A percentile compares a stretch with the other conserved stretches of the same genome.
These are phyloP conservation scores for Sympetrum striolatum DNA, from an alignment of 2,888 invertebrate genomes.

Conservation along the genomic window DNA sequence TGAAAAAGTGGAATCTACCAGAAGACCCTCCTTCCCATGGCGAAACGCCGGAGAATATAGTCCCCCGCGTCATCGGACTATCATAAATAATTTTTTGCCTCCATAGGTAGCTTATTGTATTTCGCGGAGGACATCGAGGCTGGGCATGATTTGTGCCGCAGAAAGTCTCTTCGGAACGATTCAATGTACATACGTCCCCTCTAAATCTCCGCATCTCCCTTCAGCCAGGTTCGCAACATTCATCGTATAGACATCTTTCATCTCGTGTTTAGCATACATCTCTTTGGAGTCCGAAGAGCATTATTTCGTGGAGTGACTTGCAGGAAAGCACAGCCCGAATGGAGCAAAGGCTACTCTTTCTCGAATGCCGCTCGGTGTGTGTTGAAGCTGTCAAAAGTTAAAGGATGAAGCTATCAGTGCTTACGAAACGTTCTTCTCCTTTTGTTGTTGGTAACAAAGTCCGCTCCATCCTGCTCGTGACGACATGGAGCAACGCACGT, in stretches of 20 bases:
- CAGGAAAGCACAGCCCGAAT: neutral
- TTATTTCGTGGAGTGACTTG: slow-evolving; percentile 20
- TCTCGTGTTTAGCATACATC: neutral
- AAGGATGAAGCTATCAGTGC: slow-evolving; percentile 36
- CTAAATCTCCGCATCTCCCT: neutral
- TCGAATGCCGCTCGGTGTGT: neutral
- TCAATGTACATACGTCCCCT: neutral
- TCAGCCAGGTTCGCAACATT: neutral
- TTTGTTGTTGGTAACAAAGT: neutral
- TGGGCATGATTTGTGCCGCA: neutral
- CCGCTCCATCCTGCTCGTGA: neutral
- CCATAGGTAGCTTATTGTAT: neutral
- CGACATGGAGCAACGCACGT: neutral
- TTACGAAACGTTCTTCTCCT: neutral
- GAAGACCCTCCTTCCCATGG: neutral
- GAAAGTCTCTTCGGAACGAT: neutral
- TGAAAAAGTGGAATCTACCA: too few relatives aligned
- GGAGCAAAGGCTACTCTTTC: neutral
- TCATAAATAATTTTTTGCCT: neutral
- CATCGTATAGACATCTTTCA: neutral
- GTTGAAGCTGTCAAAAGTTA: neutral
- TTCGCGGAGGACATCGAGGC: neutral
- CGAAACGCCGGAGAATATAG: neutral
- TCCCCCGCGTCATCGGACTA: neutral
- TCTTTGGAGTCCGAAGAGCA: neutral